Evolutionary conservation across 2,113 vertebrate genomes (phyloP), one percentile per base, ranked within the genome.

Genomic region (Oreochromis spilurus): DNA sequence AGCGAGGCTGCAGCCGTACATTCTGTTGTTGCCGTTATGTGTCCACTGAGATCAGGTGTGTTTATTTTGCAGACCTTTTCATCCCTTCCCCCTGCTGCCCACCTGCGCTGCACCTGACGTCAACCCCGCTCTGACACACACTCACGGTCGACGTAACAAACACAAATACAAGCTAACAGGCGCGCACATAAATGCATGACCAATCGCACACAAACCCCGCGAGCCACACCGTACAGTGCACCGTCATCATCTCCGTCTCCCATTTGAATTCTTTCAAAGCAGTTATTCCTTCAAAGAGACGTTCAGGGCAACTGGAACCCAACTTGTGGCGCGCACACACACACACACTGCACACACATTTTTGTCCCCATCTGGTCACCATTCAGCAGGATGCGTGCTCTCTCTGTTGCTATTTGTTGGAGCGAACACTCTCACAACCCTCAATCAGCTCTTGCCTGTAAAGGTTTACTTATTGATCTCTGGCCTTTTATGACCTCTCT

Each of bases 301-400:
- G 36, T 55, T 84, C 75, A 79, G 84, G 84, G 89, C 79, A 83
- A 88, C 78, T 75, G 43, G 19, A 90, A 81, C 36, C 84, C 81
- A 84, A 88, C 87, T 89, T 91, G 84, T 87, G 77, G 34, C 26
- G 4, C 84, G 6, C 81, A 48, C 84, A 75, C 62, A 75, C 79
- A 79, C 85, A 62, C 86, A 53, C 79, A 85, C 86, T 53, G 12
- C 31, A 36, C 85, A 65, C 58, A 79, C 70, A 81, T 89, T 88
- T 92, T 82, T 94, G 93, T 94, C 91, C 93, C 92, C 94, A 94
- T 94, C 90, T 94, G 94, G 91, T 94, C 94, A 88, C 93, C 92
- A 91, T 92, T 91, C 92, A 84, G 81, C 88, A 85, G 84, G 54
- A 91, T 91, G 81, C 13, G 31, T 85, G 84, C 77, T 82, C 70